Evolutionary conservation across 2,113 vertebrate species (phyloP).

Genomic region (Crypturellus undulatus): DNA sequence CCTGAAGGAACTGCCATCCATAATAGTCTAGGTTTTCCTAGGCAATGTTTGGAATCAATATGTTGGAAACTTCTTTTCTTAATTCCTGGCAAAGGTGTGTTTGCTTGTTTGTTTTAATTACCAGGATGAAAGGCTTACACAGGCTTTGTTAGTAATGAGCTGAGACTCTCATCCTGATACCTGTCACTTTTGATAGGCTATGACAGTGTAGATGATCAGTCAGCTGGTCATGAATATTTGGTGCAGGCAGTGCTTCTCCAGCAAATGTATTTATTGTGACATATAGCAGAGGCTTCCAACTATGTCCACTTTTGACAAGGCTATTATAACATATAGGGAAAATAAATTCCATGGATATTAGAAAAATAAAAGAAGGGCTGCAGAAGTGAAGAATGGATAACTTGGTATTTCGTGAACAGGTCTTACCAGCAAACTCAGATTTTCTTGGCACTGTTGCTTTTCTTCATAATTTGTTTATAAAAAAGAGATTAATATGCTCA

Average conservation of each 20-base stretch:
- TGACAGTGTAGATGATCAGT: background rate
- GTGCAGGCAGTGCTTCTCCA: background rate
- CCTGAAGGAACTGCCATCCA: background rate
- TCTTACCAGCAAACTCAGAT: background rate
- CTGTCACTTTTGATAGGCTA: slow-evolving; percentile 34
- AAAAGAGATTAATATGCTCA: background rate
- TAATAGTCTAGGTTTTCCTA: background rate
- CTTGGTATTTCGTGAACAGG: background rate
- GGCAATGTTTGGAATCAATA: background rate
- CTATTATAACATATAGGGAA: background rate
- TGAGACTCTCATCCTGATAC: slow-evolving; percentile 1
- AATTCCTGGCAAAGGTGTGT: background rate
- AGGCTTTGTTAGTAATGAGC: background rate
- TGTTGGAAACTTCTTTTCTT: background rate
- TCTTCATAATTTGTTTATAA: background rate
- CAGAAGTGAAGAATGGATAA: background rate
- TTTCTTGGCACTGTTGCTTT: background rate
- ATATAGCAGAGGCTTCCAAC: background rate
- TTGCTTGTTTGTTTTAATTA: slow-evolving; percentile 47
- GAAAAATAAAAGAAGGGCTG: background rate
- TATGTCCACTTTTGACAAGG: background rate
- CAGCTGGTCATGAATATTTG: background rate
- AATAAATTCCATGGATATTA: background rate
- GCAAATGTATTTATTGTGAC: background rate
- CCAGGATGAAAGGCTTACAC: background rate